Evolutionary conservation across 2,797 vertebrate genomes (phyloP), one percentile per base, ranked within the genome.

Genomic region (Ceyx erithaca): DNA sequence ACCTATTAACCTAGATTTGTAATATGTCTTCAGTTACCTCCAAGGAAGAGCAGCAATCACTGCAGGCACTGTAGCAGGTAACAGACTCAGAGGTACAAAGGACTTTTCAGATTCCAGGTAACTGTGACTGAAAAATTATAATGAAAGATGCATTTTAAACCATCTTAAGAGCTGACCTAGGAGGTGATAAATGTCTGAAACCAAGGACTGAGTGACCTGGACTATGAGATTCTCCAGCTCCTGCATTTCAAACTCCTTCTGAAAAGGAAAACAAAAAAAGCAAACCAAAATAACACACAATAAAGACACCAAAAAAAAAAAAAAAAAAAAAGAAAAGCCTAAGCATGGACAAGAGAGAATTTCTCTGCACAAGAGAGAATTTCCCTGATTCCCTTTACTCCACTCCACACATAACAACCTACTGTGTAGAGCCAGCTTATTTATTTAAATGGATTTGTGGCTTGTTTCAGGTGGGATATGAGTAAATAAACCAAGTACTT

Each of bases 1-100:
- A 81, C 80, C 69, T 80, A 58, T 95, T 96, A 90, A 81, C 80
- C 67, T 79, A 80, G 85, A 90, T 92, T 87, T 90, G 57, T 86
- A 93, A 89, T 85, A 23, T 28, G 64, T 43, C 82, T 92, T 48
- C 66, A 80, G 81, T 5, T 84, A 37, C 63, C 69, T 80, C 69
- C 55, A 21, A 66, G 85, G 90, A 92, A 64, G 77, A 75, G 72
- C 89, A 93, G 85, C 23, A 66, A 59, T 33, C 67, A 7, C 66
- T 17, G 23, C 51, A 77, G 86, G 70, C 49, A 37, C 3, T 11
- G 52, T 2, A 73, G 73, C 52, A 76, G 45, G 49, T 43, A 77
- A 48, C 43, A 58, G 58, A 21, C 75, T 26, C 80, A 25, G 72
- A 72, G 66, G 55, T 35, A 6, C 3, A 48, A 79, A 78, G 77